These are phyloP conservation scores for Malacosoma neustria DNA, from an alignment of 2,888 invertebrate genomes.

Conservation along the genomic window DNA sequence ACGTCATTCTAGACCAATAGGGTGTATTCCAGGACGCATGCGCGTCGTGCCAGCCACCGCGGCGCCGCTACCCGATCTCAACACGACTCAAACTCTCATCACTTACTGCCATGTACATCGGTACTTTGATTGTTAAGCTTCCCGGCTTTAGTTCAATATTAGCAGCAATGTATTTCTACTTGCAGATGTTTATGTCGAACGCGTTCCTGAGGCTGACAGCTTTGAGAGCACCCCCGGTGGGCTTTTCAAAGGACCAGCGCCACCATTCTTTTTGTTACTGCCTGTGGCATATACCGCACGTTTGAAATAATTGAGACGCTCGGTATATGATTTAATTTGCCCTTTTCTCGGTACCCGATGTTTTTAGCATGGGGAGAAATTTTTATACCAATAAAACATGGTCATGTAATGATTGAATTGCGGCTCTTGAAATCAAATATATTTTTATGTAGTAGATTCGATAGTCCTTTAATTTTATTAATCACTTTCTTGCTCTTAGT, in stretches of 20 bases:
- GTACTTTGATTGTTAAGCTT: slow-evolving; percentile 31
- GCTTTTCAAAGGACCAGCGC: slow-evolving; percentile 67
- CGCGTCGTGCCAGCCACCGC: slow-evolving; percentile 56
- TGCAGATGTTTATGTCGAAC: slow-evolving; percentile 42
- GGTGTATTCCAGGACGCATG: slow-evolving; percentile 56
- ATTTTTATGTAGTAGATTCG: too few relatives aligned
- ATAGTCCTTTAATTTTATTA: too few relatives aligned
- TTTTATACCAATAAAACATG: slow-evolving; percentile 24
- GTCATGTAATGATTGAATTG: slow-evolving; percentile 15
- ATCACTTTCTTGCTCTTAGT: too few relatives aligned
- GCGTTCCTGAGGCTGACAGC: slow-evolving; percentile 66
- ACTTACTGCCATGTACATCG: slow-evolving; percentile 37
- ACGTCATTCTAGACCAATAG: slow-evolving; percentile 71
- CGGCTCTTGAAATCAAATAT: too few relatives aligned
- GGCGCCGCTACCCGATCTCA: slow-evolving; percentile 48
- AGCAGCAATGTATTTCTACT: slow-evolving; percentile 34
- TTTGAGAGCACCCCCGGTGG: slow-evolving; percentile 62
- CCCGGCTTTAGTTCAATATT: slow-evolving; percentile 11
- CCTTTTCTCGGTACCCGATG: slow-evolving; percentile 46
- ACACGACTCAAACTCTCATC: slow-evolving; percentile 25
- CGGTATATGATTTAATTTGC: slow-evolving; percentile 69
- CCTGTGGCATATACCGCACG: slow-evolving; percentile 48
- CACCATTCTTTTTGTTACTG: slow-evolving; percentile 62
- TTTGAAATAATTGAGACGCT: slow-evolving; percentile 67
- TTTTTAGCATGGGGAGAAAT: slow-evolving; percentile 35